A percentile compares a stretch with the other conserved stretches of the same genome.
Conservation (phyloP, 2,888 invertebrate genomes). For the Leucoptera coffeella region DNA sequence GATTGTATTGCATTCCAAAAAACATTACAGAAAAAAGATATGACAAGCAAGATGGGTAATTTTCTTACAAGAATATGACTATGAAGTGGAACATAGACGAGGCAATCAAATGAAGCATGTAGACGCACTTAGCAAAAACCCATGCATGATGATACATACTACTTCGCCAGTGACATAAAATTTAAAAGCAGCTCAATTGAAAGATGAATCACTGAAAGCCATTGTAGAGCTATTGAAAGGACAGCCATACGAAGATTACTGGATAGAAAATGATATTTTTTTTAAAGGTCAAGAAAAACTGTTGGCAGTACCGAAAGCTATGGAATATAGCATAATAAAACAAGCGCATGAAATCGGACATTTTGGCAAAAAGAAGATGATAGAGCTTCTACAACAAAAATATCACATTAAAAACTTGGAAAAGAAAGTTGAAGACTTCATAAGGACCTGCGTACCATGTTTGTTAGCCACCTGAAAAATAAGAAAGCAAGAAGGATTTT, state of each 20-base stretch:
- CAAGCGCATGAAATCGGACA: constrained; percentile 16
- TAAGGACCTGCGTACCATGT: no score
- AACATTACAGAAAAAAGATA: constrained; percentile 7
- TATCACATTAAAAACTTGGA: no score
- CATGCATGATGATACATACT: constrained; percentile 1
- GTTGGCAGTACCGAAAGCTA: constrained; percentile 13
- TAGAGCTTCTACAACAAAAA: no score
- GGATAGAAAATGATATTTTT: constrained; percentile 8
- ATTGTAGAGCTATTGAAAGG: constrained; percentile 7
- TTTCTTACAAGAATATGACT: no score
- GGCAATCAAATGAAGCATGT: no score
- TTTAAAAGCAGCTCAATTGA: constrained; percentile 7
- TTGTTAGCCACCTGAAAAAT: no score
- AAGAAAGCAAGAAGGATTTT: no score
- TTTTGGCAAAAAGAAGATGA: constrained; percentile 12
- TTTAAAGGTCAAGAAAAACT: constrained; percentile 8
- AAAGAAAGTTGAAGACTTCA: no score
- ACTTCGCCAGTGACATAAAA: constrained; percentile 1
- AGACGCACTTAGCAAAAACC: no score
- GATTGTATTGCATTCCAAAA: constrained; percentile 7
- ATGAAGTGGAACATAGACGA: no score
- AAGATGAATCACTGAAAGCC: constrained; percentile 8
- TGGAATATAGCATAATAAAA: no score
- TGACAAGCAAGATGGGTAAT: constrained; percentile 7
- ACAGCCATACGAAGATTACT: constrained; percentile 7